phyloP scores from a whole-genome alignment of 1,140 invertebrate species.

The Camponotus floridanus region DNA sequence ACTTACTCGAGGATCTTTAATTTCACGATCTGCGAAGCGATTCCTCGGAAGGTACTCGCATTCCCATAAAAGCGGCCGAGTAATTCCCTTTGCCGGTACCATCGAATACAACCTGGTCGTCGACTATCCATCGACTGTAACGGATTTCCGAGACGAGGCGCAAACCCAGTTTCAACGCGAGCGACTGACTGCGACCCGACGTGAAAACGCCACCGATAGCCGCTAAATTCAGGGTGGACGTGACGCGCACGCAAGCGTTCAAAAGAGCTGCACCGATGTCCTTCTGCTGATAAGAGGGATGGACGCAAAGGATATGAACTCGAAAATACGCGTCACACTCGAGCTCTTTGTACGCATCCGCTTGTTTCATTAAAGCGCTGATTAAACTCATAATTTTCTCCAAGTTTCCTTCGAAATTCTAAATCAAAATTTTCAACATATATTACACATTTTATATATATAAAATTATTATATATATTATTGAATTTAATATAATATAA shows the following conservation, averaged over 20 bases:
- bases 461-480: too few relatives aligned
- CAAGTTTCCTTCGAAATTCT: slow-evolving; percentile 79
- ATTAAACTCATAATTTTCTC: slow-evolving; percentile 81
- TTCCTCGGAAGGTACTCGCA: background rate
- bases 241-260: slow-evolving; percentile 83
- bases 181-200: slow-evolving; percentile 83
- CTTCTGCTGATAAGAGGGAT: slow-evolving; percentile 82
- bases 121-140: slow-evolving; percentile 87
- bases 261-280: slow-evolving; percentile 85
- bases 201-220: slow-evolving; percentile 87
- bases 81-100: slow-evolving; percentile 88
- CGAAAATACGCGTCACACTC: slow-evolving; percentile 78
- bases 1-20: background rate
- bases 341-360: slow-evolving; percentile 81
- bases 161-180: slow-evolving; percentile 86
- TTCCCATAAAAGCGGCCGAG: slow-evolving; percentile 87
- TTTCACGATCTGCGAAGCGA: background rate
- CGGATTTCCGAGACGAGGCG: slow-evolving; percentile 86
- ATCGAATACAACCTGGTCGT: slow-evolving; percentile 86
- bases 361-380: slow-evolving; percentile 79
- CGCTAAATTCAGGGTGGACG: slow-evolving; percentile 84
- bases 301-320: slow-evolving; percentile 82
- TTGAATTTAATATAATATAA: too few relatives aligned
- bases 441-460: background rate
- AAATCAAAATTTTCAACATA: background rate